Conservation (phyloP, 1,140 invertebrate species). For the Thaumatotibia leucotreta region DNA sequence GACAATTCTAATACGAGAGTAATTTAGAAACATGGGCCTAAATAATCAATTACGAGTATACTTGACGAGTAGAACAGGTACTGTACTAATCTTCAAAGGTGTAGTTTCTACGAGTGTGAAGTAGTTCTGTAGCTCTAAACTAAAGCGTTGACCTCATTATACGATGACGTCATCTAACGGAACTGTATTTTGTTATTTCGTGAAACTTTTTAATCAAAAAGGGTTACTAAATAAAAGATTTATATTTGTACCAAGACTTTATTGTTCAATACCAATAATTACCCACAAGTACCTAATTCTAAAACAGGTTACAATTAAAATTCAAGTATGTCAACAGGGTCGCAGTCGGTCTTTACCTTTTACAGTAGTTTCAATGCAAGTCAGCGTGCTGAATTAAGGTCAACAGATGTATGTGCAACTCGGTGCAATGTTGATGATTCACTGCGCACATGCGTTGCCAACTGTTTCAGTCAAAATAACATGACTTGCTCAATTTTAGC, state of each 20-base stretch:
- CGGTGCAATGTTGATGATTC: background rate
- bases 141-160: background rate
- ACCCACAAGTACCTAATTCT: slow-evolving; percentile 11
- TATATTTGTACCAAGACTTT: slow-evolving; percentile 5
- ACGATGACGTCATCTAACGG: slow-evolving; percentile 26
- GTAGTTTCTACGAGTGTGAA: background rate
- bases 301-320: slow-evolving; percentile 4
- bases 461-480: slow-evolving; percentile 38
- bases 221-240: slow-evolving; percentile 1
- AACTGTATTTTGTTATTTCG: slow-evolving; percentile 4
- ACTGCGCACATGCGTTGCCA: slow-evolving; percentile 30
- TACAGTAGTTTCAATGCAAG: slow-evolving; percentile 1
- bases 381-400: slow-evolving; percentile 6
- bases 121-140: background rate
- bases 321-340: background rate
- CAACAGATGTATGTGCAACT: background rate
- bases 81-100: too few species aligned
- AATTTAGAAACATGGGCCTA: too few species aligned
- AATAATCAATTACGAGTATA: too few species aligned
- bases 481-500: slow-evolving; percentile 48
- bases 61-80: too few species aligned
- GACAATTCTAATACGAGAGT: too few species aligned
- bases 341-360: background rate
- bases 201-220: background rate
- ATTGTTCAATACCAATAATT: slow-evolving; percentile 1